These are phyloP conservation scores for Eumaeus atala DNA, from an alignment of 1,140 invertebrate species.

Conservation along the genomic window DNA sequence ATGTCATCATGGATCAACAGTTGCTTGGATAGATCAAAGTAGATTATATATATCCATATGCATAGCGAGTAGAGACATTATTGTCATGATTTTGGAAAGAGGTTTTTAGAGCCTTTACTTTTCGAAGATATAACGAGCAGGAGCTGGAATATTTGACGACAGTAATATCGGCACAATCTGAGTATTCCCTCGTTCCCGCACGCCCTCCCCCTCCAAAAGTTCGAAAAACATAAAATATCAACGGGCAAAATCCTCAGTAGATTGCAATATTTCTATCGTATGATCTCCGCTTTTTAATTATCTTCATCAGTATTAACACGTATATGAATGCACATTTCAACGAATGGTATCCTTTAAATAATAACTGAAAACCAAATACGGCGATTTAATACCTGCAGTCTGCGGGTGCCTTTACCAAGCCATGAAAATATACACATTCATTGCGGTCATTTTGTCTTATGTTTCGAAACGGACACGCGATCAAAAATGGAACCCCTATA, in stretches of 20 bases:
- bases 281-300: no score
- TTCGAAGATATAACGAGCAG: no score
- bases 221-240: no score
- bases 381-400: not conserved
- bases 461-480: constrained; percentile 5
- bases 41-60: not conserved
- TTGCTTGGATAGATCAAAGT: not conserved
- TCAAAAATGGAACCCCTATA: constrained; percentile 5
- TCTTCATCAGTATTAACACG: not conserved
- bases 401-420: not conserved
- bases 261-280: no score
- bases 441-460: not conserved
- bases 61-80: not conserved
- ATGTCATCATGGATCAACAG: not conserved
- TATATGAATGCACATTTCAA: not conserved
- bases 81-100: no score
- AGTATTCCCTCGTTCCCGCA: no score
- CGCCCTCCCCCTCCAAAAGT: no score
- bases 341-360: no score
- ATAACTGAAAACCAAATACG: not conserved
- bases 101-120: no score
- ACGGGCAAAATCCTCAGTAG: no score
- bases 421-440: not conserved
- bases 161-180: no score
- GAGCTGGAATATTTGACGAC: no score